phyloP scores from a whole-genome alignment of 1,140 invertebrate genomes.

The Euwallacea similis region DNA sequence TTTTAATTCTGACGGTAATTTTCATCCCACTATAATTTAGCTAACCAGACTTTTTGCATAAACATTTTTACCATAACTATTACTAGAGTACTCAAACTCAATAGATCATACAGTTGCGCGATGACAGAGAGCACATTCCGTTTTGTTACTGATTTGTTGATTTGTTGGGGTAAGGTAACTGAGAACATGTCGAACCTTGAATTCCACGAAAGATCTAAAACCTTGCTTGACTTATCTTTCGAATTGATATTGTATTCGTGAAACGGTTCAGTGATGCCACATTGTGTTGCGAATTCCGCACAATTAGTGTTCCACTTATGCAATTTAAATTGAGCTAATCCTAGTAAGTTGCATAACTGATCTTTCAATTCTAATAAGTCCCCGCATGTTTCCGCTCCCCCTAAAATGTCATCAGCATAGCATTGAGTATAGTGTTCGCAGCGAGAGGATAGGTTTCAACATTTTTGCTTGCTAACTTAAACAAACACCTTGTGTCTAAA shows the following conservation, averaged over 20 bases:
- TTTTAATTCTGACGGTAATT: too few species aligned
- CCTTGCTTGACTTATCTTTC: not conserved
- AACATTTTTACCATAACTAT: constrained; percentile 25
- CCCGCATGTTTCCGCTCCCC: not conserved
- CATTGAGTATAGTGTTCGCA: constrained; percentile 32
- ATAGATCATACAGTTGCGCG: constrained; percentile 28
- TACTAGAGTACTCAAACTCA: constrained; percentile 20
- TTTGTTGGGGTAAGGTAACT: constrained; percentile 3
- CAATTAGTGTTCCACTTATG: constrained; percentile 30
- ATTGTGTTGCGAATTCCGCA: too few species aligned
- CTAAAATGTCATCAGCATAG: constrained; percentile 40
- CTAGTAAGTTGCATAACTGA: constrained; percentile 7
- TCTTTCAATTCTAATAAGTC: not conserved
- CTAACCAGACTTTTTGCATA: constrained; percentile 30
- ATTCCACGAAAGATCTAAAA: constrained; percentile 31
- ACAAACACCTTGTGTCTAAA: constrained; percentile 41
- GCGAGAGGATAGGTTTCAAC: constrained; percentile 45
- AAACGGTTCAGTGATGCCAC: not conserved
- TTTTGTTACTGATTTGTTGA: constrained; percentile 15
- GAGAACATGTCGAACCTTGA: constrained; percentile 12
- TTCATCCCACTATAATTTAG: constrained; percentile 30
- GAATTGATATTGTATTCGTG: not conserved
- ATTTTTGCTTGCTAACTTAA: constrained; percentile 44
- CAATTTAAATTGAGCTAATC: constrained; percentile 11
- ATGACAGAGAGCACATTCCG: constrained; percentile 26